A percentile compares a stretch with the other conserved stretches of the same genome.
Conservation (phyloP, 2,888 invertebrate genomes). For the Podabrus alpinus region DNA sequence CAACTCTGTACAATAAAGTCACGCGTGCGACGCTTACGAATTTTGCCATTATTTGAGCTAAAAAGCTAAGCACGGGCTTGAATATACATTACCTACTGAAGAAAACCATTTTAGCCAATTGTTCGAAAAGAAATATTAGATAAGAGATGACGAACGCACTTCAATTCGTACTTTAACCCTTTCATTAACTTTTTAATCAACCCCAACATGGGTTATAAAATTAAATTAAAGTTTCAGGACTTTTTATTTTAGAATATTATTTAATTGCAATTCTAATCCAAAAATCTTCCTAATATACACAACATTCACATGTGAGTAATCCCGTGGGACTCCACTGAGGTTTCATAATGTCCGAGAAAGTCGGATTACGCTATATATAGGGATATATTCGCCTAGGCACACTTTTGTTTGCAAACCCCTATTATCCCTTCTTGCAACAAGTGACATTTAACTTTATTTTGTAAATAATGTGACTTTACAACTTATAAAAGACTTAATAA, state of each 20-base stretch:
- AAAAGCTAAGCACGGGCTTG: slow-evolving; percentile 25
- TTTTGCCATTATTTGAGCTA: slow-evolving; percentile 26
- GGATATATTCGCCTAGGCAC: slow-evolving; percentile 19
- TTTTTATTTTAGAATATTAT: slow-evolving; percentile 16
- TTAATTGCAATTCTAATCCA: slow-evolving; percentile 30
- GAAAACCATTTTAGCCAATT: slow-evolving; percentile 20
- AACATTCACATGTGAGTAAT: slow-evolving; percentile 36
- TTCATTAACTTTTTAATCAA: neutral
- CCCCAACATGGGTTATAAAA: neutral
- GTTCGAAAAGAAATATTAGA: slow-evolving; percentile 17
- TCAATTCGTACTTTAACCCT: neutral
- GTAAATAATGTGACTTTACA: slow-evolving; percentile 10
- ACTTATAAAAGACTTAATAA: slow-evolving; percentile 1
- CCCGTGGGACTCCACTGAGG: slow-evolving; percentile 23
- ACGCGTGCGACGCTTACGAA: slow-evolving; percentile 29
- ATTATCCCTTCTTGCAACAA: slow-evolving; percentile 22
- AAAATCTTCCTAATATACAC: slow-evolving; percentile 34
- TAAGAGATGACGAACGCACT: neutral
- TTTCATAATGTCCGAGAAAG: slow-evolving; percentile 26
- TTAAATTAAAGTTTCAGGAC: neutral
- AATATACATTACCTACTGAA: slow-evolving; percentile 24
- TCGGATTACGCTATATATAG: slow-evolving; percentile 22
- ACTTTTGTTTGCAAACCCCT: slow-evolving; percentile 18
- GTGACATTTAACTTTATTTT: slow-evolving; percentile 21
- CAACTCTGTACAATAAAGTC: slow-evolving; percentile 22